Evolutionary conservation across 2,113 vertebrate species (phyloP), one percentile per base, ranked within the genome.

Genomic region (Columbina picui): DNA sequence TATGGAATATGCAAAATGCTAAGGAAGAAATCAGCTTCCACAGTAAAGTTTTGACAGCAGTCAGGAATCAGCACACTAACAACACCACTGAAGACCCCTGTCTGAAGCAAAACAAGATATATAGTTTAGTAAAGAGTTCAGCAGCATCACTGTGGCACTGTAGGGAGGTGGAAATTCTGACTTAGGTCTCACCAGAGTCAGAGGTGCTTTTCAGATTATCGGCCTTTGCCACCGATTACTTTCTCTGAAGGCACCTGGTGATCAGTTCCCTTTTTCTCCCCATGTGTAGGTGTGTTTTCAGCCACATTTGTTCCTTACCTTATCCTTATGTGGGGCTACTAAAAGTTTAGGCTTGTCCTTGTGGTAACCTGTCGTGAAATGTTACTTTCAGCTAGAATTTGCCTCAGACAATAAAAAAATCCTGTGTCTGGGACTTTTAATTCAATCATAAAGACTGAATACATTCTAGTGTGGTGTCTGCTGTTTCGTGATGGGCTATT

Each of bases 101-200:
- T 23, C 11, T 25, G 70, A 45, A 67, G 15, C 5, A 56, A 71
- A 61, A 32, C 27, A 45, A 67, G 34, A n/a, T 19, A 6, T 3
- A 26, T 4, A 56, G 7, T 36, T 53, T 52, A 20, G 11, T 41
- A 11, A 1, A 25, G 34, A 63, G 3, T 47, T 73, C 34, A 65
- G 18, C 14, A 50, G 3, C 16, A 7, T 6, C 0, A 0, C 15
- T 6, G 4, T 4, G 2, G 10, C 8, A 23, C 15, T 0, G 1
- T 21, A 26, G 26, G 7, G 6, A 34, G 29, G 13, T 55, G 20
- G 8, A 60, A 79, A 36, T 77, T 73, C 67, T 71, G 32, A 73
- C 23, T 1, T 3, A 71, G 29, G 26, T 25, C 20, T 91, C 23
- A 29, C 4, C 5, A 43, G 27, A 3, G 11, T 60, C 36, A 41